Conservation (phyloP, 2,797 vertebrate species). For the Alosa sapidissima region DNA sequence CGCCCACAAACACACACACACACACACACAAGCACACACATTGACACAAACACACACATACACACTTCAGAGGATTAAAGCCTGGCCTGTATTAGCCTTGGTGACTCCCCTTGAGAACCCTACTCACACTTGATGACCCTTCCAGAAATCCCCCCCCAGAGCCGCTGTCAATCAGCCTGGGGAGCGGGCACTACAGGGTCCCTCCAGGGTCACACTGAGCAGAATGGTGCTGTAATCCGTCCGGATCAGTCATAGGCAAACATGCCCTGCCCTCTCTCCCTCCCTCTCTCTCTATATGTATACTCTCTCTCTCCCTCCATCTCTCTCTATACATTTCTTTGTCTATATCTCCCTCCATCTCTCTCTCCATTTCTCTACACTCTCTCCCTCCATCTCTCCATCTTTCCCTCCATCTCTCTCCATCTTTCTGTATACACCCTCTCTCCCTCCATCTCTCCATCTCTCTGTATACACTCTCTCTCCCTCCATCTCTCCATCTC, state of each 20-base stretch:
- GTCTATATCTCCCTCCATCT: neutral
- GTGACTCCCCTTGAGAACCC: neutral
- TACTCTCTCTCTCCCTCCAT: neutral
- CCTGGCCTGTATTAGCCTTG: neutral
- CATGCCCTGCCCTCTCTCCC: conserved; percentile 24
- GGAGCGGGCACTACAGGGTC: neutral
- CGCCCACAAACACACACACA: neutral
- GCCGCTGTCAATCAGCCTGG: neutral
- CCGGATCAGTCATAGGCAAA: conserved; percentile 14
- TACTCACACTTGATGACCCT: neutral
- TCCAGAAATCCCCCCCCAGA: neutral
- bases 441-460: neutral
- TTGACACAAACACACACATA: neutral
- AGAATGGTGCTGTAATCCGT: neutral
- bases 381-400: neutral
- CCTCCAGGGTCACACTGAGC: neutral
- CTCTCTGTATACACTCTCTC: neutral
- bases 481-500: too few species aligned
- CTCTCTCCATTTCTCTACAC: neutral
- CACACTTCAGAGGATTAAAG: neutral
- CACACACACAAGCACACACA: neutral
- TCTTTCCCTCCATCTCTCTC: neutral
- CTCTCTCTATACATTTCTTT: neutral
- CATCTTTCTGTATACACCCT: too few species aligned
- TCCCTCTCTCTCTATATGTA: neutral